phyloP scores from a whole-genome alignment of 2,888 invertebrate genomes.

The Yponomeuta plumbellus region DNA sequence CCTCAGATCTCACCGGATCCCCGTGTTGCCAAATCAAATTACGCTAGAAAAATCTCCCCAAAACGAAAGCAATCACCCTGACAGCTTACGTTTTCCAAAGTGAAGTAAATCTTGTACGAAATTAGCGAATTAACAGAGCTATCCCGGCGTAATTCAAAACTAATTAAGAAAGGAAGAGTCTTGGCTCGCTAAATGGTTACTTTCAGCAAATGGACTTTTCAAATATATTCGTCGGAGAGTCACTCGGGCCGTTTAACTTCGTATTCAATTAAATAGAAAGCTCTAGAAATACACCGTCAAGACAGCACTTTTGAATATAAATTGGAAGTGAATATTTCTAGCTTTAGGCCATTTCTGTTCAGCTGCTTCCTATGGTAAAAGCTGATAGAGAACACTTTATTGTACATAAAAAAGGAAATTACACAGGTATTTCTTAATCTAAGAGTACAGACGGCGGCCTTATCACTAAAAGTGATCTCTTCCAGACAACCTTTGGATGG shows the following conservation, averaged over 20 bases:
- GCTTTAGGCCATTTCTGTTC: neutral
- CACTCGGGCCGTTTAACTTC: constrained; percentile 66
- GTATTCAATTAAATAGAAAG: constrained; percentile 72
- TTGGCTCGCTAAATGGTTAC: constrained; percentile 57
- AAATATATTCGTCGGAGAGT: constrained; percentile 64
- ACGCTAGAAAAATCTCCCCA: neutral
- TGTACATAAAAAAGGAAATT: no score
- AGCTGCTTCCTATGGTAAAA: neutral
- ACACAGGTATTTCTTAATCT: no score
- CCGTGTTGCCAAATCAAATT: neutral
- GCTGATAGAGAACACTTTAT: no score
- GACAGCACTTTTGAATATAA: constrained; percentile 4
- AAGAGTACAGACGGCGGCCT: no score
- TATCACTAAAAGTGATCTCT: no score
- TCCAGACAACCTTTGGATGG: no score
- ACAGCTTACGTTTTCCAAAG: neutral
- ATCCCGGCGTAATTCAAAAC: constrained; percentile 71
- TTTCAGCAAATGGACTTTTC: constrained; percentile 66
- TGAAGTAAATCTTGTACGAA: constrained; percentile 28
- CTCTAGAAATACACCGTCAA: constrained; percentile 50
- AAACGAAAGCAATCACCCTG: neutral
- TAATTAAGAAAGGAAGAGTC: constrained; percentile 70
- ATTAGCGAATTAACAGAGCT: constrained; percentile 65
- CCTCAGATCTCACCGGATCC: no score
- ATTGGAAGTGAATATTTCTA: constrained; percentile 2